These are phyloP conservation scores for Prosapia bicincta DNA, from an alignment of 2,888 invertebrate species.

Conservation along the genomic window DNA sequence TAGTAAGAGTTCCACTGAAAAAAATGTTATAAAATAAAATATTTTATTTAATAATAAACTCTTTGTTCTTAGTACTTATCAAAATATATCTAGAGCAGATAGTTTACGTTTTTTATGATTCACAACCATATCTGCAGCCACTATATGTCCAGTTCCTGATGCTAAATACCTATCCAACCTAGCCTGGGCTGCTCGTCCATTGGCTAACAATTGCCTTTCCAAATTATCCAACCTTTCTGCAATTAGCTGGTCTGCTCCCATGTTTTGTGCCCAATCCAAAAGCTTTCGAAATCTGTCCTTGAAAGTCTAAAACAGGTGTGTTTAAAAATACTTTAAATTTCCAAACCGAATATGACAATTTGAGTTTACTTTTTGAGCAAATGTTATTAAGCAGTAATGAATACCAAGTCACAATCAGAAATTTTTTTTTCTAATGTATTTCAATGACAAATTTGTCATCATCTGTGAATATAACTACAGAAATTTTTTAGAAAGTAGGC, in stretches of 20 bases:
- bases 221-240: conserved; percentile 59
- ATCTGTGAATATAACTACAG: too few relatives aligned
- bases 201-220: conserved; percentile 62
- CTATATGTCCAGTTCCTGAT: conserved; percentile 60
- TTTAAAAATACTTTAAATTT: conserved; percentile 12
- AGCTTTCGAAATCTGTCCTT: conserved; percentile 74
- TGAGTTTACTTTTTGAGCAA: neutral
- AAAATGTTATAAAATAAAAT: too few relatives aligned
- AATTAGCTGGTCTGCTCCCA: conserved; percentile 56
- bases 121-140: conserved; percentile 65
- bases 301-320: conserved; percentile 69
- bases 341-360: neutral
- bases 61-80: too few relatives aligned
- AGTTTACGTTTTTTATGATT: conserved; percentile 70
- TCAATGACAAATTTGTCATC: too few relatives aligned
- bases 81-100: conserved; percentile 41
- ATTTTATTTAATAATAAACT: too few relatives aligned
- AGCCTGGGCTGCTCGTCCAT: conserved; percentile 61
- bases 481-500: too few relatives aligned
- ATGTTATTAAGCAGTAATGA: neutral
- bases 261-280: conserved; percentile 78
- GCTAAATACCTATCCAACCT: conserved; percentile 63
- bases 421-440: too few relatives aligned
- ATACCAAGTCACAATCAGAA: too few relatives aligned
- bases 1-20: too few relatives aligned